These are phyloP conservation scores for Tetrax tetrax DNA, from an alignment of 2,113 vertebrate genomes.

Conservation along the genomic window DNA sequence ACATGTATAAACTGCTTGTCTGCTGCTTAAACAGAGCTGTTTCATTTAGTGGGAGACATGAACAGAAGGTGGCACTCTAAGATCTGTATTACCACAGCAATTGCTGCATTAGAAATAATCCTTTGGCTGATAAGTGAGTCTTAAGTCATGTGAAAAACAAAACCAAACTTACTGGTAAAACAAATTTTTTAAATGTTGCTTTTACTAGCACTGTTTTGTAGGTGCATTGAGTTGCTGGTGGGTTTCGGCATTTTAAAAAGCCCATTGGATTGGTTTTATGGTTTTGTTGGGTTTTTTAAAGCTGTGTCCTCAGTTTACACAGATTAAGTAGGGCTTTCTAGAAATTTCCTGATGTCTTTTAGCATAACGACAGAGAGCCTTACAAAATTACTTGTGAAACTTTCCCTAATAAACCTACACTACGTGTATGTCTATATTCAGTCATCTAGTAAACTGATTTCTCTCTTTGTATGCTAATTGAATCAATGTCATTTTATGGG, in stretches of 20 bases:
- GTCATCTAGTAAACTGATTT: background rate
- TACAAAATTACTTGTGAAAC: background rate
- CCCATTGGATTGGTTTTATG: background rate
- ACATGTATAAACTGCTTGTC: fast-evolving
- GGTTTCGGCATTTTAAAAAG: background rate
- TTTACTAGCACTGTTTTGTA: background rate
- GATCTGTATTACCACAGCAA: background rate
- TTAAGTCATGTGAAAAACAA: background rate
- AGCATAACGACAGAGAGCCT: background rate
- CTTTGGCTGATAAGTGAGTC: background rate
- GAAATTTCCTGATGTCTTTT: background rate
- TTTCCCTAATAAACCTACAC: background rate
- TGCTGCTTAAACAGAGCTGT: background rate
- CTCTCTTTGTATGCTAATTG: background rate
- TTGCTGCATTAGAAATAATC: background rate
- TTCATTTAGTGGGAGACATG: background rate
- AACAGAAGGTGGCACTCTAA: conserved; percentile 27
- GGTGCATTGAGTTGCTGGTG: background rate
- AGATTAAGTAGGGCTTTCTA: background rate
- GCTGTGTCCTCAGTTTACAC: background rate
- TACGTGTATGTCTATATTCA: background rate
- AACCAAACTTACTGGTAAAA: background rate
- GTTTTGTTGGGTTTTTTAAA: background rate
- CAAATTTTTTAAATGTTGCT: background rate
- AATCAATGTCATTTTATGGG: background rate